phyloP scores from a whole-genome alignment of 2,113 vertebrate species.

The Sinocyclocheilus rhinocerous region DNA sequence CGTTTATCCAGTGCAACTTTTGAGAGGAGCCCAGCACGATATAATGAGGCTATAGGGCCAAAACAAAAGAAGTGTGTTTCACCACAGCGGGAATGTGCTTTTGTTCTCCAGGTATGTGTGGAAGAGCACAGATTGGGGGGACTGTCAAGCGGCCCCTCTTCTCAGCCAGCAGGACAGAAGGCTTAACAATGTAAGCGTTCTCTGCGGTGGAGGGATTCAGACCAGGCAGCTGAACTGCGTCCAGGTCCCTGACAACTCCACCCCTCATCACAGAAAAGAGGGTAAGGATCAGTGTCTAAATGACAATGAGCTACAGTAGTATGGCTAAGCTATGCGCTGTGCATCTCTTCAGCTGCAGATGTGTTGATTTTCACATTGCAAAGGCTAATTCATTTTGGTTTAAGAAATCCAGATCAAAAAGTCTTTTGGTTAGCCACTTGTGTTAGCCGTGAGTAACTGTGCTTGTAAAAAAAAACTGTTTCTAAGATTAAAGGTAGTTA shows the following conservation, averaged over 20 bases:
- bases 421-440: background rate
- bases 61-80: constrained; percentile 32
- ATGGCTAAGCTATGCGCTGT: background rate
- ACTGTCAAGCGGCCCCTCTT: constrained; percentile 84
- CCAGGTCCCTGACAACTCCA: constrained; percentile 70
- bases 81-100: constrained; percentile 29
- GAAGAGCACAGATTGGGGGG: constrained; percentile 90
- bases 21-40: constrained; percentile 15
- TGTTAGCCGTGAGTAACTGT: background rate
- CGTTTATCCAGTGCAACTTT: background rate
- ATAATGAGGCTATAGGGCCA: constrained; percentile 13
- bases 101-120: constrained; percentile 83
- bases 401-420: background rate
- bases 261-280: constrained; percentile 78
- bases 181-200: constrained; percentile 64
- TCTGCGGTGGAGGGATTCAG: constrained; percentile 93
- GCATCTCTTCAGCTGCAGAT: background rate
- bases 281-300: constrained; percentile 74
- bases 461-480: too few species aligned
- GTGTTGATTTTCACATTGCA: background rate
- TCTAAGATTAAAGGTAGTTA: background rate
- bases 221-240: constrained; percentile 87
- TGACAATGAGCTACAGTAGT: background rate
- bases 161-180: constrained; percentile 79
- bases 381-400: background rate